These are phyloP conservation scores for Spheniscus humboldti DNA, from an alignment of 2,797 vertebrate genomes.

Conservation along the genomic window DNA sequence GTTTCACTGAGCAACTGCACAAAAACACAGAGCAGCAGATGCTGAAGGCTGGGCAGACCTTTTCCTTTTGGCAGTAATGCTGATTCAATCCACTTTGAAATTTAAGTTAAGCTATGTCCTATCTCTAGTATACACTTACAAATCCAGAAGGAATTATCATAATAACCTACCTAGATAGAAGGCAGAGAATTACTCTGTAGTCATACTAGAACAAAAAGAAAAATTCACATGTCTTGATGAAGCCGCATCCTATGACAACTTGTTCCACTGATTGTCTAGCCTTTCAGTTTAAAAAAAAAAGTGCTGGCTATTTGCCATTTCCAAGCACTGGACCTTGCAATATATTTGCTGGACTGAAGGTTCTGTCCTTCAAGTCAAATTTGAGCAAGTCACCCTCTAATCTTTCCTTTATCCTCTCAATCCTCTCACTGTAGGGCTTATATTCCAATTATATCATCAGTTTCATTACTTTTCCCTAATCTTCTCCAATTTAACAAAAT, in stretches of 20 bases:
- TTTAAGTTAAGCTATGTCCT: neutral
- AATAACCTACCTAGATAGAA: neutral
- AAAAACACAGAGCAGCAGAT: neutral
- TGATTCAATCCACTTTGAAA: neutral
- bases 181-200: neutral
- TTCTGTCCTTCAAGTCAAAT: slow-evolving; percentile 25
- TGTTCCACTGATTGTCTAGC: neutral
- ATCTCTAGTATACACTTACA: neutral
- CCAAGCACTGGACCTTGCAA: neutral
- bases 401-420: neutral
- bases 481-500: neutral
- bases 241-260: neutral
- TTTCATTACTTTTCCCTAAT: neutral
- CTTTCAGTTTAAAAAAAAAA: neutral
- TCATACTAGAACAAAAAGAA: neutral
- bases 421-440: neutral
- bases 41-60: neutral
- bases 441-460: neutral
- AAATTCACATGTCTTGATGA: neutral
- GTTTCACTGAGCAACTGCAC: neutral
- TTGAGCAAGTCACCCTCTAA: slow-evolving; percentile 3
- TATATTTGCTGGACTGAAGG: neutral
- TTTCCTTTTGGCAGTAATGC: neutral
- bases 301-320: slow-evolving; percentile 4
- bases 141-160: neutral